Conservation (phyloP, 2,113 vertebrate species). For the Chlamydotis undulata region DNA sequence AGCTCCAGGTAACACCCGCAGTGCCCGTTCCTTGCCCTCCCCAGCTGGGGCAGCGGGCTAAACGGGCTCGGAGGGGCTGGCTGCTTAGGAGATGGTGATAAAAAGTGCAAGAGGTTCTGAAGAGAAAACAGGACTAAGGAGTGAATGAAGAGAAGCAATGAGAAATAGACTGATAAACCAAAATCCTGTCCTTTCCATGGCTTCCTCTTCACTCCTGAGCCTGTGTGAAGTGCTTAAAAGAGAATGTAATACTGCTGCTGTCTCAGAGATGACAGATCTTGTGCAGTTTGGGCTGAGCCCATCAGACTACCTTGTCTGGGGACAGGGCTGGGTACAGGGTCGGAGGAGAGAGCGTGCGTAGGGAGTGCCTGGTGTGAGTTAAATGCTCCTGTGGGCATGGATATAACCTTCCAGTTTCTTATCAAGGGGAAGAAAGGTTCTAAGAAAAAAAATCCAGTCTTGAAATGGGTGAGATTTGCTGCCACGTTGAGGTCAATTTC, state of each 20-base stretch:
- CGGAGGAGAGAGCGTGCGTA: fast-evolving
- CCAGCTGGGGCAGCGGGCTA: fast-evolving
- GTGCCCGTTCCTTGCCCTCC: fast-evolving
- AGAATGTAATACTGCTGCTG: neutral
- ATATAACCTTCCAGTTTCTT: neutral
- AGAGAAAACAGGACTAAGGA: neutral
- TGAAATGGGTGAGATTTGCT: neutral
- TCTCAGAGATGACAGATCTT: neutral
- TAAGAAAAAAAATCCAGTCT: neutral
- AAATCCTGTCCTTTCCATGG: fast-evolving
- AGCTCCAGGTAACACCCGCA: neutral
- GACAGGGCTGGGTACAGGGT: neutral
- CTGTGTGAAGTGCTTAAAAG: neutral
- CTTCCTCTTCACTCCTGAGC: fast-evolving
- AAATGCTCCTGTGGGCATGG: neutral
- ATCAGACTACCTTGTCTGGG: neutral
- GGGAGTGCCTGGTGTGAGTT: fast-evolving
- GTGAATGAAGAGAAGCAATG: neutral
- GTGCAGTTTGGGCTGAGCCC: neutral
- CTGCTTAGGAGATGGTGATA: neutral
- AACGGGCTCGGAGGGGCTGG: neutral
- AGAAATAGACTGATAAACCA: neutral
- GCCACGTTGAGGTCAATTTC: neutral
- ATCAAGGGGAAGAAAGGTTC: neutral
- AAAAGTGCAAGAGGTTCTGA: neutral